Conservation (phyloP, 2,888 invertebrate species). For the Axea sp. region DNA sequence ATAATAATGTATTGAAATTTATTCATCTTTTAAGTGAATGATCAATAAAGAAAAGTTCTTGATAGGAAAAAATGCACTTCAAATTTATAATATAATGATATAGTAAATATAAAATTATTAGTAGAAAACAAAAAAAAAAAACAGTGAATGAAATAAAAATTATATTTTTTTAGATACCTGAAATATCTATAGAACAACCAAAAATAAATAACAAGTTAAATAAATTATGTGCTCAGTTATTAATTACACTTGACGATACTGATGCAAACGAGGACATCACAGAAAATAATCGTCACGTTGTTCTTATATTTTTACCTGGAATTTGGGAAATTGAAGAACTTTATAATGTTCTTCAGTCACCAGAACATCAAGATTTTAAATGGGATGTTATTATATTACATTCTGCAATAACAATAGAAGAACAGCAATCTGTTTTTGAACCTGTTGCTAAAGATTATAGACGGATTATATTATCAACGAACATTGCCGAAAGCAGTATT, state of each 20-base stretch:
- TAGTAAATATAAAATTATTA: too few species aligned
- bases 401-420: conserved; percentile 88
- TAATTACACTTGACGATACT: conserved; percentile 84
- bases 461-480: conserved; percentile 93
- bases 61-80: too few species aligned
- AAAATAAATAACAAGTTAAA: conserved; percentile 83
- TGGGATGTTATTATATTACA: conserved; percentile 85
- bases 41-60: too few species aligned
- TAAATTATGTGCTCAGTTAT: conserved; percentile 80
- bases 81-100: too few species aligned
- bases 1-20: too few species aligned
- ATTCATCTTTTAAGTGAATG: too few species aligned
- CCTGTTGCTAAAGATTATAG: conserved; percentile 83
- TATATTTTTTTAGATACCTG: conserved; percentile 76
- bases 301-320: conserved; percentile 94
- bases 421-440: conserved; percentile 85
- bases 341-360: conserved; percentile 78
- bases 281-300: conserved; percentile 81
- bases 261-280: conserved; percentile 73
- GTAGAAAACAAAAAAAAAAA: too few species aligned
- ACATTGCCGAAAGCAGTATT: conserved; percentile 95
- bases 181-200: conserved; percentile 82
- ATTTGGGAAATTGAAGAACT: conserved; percentile 90
- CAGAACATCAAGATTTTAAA: conserved; percentile 69
- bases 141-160: too few species aligned